Evolutionary conservation across 2,888 invertebrate genomes (phyloP), one percentile per base, ranked within the genome.

Genomic region (Athripsodes cinereus): DNA sequence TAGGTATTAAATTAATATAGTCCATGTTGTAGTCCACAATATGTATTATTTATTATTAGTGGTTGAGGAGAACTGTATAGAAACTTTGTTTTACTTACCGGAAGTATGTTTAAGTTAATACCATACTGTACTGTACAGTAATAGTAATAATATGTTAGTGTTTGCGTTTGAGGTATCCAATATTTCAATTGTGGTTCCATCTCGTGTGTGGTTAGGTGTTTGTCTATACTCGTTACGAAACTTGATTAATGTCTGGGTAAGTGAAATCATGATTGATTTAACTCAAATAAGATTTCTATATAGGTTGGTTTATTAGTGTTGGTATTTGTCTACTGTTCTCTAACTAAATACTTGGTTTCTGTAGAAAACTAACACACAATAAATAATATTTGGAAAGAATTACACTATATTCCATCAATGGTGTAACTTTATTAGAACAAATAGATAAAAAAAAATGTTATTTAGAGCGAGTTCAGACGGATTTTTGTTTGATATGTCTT

Each of bases 151-250:
- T n/a, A n/a, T n/a, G n/a, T n/a, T n/a, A n/a, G n/a, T n/a, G n/a
- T n/a, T n/a, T 40, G 40, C 13, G 40, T 40, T 16, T 40, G 40
- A 40, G 40, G 40, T 40, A 40, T n/a, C n/a, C 40, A 40, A 40
- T 40, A 40, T 40, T 40, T 40, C 40, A 40, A 40, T 40, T 40
- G 40, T 13, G 40, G 40, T 40, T 40, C 40, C 40, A 40, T 40
- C 40, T 40, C 40, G 40, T 13, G 16, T 40, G 40, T 40, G 40
- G 40, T 40, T 40, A 16, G 5, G 40, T 40, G 40, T 40, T 8
- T n/a, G 40, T 40, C 40, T 40, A 40, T 40, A 40, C 26, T 40
- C 40, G 40, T 16, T 40, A 40, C n/a, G 40, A 8, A 40, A 40
- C 16, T 8, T n/a, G 3, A 13, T 16, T n/a, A 40, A 5, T 40